These are phyloP conservation scores for Sylvilagus floridanus DNA, from an alignment of 2,797 vertebrate genomes.

Conservation along the genomic window DNA sequence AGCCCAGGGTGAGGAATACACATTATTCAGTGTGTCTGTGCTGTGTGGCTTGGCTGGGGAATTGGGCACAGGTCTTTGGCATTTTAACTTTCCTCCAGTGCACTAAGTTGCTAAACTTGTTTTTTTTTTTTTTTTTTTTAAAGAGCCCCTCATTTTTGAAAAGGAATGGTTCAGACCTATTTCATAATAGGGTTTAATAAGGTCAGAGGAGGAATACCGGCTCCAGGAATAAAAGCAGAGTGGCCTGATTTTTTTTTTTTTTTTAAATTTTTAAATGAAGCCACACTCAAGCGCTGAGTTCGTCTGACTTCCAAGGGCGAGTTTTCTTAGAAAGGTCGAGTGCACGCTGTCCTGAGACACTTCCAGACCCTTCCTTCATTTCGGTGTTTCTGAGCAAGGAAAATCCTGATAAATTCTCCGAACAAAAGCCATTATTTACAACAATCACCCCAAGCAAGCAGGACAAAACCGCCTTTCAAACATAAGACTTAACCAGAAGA, in stretches of 20 bases:
- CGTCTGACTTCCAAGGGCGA: neutral
- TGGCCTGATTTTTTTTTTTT: slow-evolving; percentile 45
- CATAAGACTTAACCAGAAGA: neutral
- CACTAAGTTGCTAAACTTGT: slow-evolving; percentile 37
- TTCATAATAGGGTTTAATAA: slow-evolving; percentile 64
- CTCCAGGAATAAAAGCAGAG: slow-evolving; percentile 66
- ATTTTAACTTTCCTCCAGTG: slow-evolving; percentile 12
- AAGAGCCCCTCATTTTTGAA: slow-evolving; percentile 44
- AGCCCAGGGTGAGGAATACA: neutral
- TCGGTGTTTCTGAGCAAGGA: slow-evolving; percentile 34
- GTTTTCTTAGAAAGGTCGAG: neutral
- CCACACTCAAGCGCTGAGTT: neutral
- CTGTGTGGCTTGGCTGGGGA: neutral
- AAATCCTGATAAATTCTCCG: neutral
- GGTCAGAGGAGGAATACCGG: slow-evolving; percentile 60
- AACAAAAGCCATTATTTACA: slow-evolving; percentile 58
- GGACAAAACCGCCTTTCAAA: slow-evolving; percentile 58
- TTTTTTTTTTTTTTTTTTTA: neutral
- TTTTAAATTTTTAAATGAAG: neutral
- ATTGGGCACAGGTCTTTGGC: neutral
- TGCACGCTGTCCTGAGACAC: neutral
- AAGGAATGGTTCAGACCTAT: slow-evolving; percentile 56
- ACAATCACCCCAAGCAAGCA: neutral
- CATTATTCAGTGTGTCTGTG: neutral
- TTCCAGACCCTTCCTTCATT: neutral